A percentile compares a stretch with the other conserved stretches of the same genome.
Evolutionary conservation across 2,888 invertebrate species (phyloP).

Genomic region (Mylabris sibirica): DNA sequence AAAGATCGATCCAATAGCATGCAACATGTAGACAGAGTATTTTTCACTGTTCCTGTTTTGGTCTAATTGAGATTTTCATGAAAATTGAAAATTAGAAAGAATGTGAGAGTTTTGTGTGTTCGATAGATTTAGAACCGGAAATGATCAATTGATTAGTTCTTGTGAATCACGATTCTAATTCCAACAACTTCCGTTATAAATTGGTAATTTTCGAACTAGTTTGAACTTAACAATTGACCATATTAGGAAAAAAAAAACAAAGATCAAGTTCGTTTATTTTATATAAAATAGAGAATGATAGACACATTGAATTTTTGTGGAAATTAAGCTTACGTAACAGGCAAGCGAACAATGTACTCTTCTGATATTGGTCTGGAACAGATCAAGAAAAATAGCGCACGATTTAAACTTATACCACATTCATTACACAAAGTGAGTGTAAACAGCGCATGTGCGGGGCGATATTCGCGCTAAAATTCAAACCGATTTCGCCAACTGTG

Average conservation of each 20-base stretch:
- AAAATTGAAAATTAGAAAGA: neutral
- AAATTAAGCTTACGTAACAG: conserved; percentile 78
- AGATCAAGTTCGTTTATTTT: too few relatives aligned
- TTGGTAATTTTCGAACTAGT: neutral
- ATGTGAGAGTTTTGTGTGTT: neutral
- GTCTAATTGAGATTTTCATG: neutral
- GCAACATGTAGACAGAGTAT: conserved; percentile 16
- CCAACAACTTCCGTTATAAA: neutral
- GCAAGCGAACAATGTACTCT: conserved; percentile 85
- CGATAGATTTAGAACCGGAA: conserved; percentile 20
- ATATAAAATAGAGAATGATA: conserved; percentile 14
- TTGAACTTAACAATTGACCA: neutral
- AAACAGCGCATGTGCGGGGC: neutral
- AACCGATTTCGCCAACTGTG: neutral
- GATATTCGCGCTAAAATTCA: neutral
- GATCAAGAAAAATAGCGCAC: conserved; percentile 53
- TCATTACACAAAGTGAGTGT: neutral
- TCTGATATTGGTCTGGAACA: conserved; percentile 73
- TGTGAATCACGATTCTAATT: neutral
- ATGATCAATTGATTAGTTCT: conserved; percentile 15
- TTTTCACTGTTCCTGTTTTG: neutral
- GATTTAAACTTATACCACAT: conserved; percentile 46
- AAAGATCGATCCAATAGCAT: conserved; percentile 31
- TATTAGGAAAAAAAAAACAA: neutral
- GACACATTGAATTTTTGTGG: conserved; percentile 38